A percentile compares a stretch with the other conserved stretches of the same genome.
Evolutionary conservation across 1,140 invertebrate genomes (phyloP).

Genomic region (Platyscapa corneri): DNA sequence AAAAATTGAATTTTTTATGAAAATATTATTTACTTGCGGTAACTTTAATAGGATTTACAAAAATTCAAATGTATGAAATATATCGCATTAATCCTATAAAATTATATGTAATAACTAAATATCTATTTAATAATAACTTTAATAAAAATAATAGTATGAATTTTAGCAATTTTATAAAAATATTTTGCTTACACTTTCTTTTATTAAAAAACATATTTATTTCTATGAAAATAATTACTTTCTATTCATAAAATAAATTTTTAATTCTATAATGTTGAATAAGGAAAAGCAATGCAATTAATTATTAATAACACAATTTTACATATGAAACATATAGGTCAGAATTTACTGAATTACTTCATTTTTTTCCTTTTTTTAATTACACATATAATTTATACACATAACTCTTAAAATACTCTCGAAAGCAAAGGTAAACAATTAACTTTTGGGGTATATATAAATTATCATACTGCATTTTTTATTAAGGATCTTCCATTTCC

Average conservation of each 20-base stretch:
- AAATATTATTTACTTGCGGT: no score
- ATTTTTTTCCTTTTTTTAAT: constrained; percentile 61
- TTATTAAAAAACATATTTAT: constrained; percentile 16
- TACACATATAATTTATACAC: constrained; percentile 69
- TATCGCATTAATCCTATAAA: background rate
- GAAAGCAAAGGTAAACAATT: constrained; percentile 66
- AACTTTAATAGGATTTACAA: background rate
- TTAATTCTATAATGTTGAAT: constrained; percentile 12
- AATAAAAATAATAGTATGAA: constrained; percentile 48
- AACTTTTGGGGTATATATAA: constrained; percentile 65
- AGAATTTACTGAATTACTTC: constrained; percentile 66
- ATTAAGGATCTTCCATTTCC: constrained; percentile 44
- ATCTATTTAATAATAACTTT: constrained; percentile 26
- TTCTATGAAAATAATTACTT: constrained; percentile 14
- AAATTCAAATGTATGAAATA: background rate
- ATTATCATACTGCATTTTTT: constrained; percentile 59
- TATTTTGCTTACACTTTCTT: constrained; percentile 34
- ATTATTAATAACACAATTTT: constrained; percentile 27
- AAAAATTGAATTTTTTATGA: no score
- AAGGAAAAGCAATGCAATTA: constrained; percentile 26
- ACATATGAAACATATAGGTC: constrained; percentile 54
- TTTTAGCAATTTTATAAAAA: constrained; percentile 45
- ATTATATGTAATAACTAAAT: no score
- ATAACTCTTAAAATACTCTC: constrained; percentile 65
- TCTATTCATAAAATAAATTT: constrained; percentile 2